Percentiles rank a stretch among this genome's conserved stretches.
phyloP scores from a whole-genome alignment of 2,797 vertebrate genomes.

The Anomalospiza imberbis region DNA sequence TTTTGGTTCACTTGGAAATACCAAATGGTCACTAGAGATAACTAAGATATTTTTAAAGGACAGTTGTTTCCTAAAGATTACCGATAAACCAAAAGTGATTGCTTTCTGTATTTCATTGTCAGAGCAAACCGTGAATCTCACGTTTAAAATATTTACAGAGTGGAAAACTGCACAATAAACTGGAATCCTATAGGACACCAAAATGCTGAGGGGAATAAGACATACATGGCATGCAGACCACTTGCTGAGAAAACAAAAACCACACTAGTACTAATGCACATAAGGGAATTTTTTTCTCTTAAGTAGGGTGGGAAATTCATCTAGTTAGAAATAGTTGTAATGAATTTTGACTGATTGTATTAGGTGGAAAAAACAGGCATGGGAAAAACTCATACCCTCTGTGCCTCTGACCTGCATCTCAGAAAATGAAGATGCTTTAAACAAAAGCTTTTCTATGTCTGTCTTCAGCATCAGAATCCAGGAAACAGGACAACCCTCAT shows the following conservation, averaged over 20 bases:
- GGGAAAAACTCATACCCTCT: not conserved
- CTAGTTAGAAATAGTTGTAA: not conserved
- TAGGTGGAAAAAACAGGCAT: not conserved
- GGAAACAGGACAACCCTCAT: not conserved
- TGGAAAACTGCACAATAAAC: not conserved
- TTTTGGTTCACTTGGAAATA: not conserved
- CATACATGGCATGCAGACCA: not conserved
- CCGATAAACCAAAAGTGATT: not conserved
- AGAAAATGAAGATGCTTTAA: not conserved
- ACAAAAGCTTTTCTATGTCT: not conserved
- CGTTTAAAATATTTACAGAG: not conserved
- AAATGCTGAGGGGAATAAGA: not conserved
- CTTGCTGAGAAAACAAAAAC: not conserved
- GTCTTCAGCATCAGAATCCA: not conserved
- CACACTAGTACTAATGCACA: not conserved
- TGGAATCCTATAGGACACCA: not conserved
- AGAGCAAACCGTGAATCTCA: not conserved
- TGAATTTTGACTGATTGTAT: not conserved
- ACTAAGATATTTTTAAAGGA: not conserved
- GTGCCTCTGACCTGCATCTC: not conserved
- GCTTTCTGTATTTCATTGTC: not conserved
- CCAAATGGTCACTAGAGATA: not conserved
- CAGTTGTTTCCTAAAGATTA: not conserved
- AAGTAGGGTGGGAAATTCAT: not conserved
- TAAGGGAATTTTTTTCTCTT: not conserved